These are phyloP conservation scores for Teleopsis dalmanni DNA, from an alignment of 1,140 invertebrate species.

Conservation along the genomic window DNA sequence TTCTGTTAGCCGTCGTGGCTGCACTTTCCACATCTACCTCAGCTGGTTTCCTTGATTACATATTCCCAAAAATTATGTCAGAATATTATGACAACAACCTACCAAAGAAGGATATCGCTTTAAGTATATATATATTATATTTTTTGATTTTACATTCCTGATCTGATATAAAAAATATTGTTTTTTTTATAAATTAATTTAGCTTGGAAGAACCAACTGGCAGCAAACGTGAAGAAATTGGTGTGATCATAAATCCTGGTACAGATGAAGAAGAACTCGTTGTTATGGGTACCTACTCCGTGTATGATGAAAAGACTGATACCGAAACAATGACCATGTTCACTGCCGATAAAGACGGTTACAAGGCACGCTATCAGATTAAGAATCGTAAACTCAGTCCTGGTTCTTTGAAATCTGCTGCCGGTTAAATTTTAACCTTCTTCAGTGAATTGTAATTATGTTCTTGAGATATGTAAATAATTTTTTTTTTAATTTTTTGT, in stretches of 20 bases:
- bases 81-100: slow-evolving; percentile 18
- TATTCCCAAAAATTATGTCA: slow-evolving; percentile 18
- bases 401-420: slow-evolving; percentile 27
- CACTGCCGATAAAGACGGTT: slow-evolving; percentile 40
- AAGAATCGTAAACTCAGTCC: slow-evolving; percentile 34
- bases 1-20: slow-evolving; percentile 10
- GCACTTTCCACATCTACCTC: slow-evolving; percentile 19
- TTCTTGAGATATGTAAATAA: background rate
- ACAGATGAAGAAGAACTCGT: slow-evolving; percentile 30
- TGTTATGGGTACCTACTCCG: slow-evolving; percentile 31
- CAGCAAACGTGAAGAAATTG: slow-evolving; percentile 33
- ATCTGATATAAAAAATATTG: background rate
- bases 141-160: background rate
- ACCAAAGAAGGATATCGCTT: slow-evolving; percentile 31
- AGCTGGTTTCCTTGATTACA: slow-evolving; percentile 20
- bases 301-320: slow-evolving; percentile 30
- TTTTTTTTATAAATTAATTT: no score
- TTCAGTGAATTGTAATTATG: background rate
- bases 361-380: slow-evolving; percentile 26
- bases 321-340: slow-evolving; percentile 35
- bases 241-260: slow-evolving; percentile 37
- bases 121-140: slow-evolving; percentile 12
- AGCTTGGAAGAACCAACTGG: slow-evolving; percentile 33
- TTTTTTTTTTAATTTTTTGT: background rate
- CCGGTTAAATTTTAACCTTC: slow-evolving; percentile 21